Conservation (phyloP, 1,140 invertebrate species). For the Lordiphosa mommai region DNA sequence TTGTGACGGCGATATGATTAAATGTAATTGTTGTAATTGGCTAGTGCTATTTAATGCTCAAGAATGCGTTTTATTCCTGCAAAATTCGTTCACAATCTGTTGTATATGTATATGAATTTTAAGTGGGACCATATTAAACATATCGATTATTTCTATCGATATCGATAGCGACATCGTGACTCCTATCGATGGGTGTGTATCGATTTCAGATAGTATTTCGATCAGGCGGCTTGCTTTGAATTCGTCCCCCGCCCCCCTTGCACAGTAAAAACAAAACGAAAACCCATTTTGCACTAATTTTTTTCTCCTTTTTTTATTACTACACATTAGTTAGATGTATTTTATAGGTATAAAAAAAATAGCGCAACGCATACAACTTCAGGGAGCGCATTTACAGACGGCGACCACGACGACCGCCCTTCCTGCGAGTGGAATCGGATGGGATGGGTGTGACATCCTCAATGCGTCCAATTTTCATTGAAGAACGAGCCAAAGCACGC, state of each 20-base stretch:
- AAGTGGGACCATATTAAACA: no score
- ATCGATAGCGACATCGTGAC: not conserved
- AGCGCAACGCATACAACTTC: conserved; percentile 25
- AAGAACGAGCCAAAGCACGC: conserved; percentile 97
- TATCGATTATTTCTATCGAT: not conserved
- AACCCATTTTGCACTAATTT: conserved; percentile 1
- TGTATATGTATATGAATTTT: conserved; percentile 32
- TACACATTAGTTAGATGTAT: conserved; percentile 46
- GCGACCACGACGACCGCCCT: conserved; percentile 99
- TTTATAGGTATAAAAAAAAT: conserved; percentile 38
- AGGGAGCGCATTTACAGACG: conserved; percentile 89
- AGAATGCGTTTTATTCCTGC: conserved; percentile 26
- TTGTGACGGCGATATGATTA: not conserved
- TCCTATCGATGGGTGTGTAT: not conserved
- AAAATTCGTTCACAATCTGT: conserved; percentile 40
- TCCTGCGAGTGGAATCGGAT: conserved; percentile 98
- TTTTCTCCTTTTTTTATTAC: conserved; percentile 43
- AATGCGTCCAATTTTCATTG: conserved; percentile 99
- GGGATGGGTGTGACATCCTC: conserved; percentile 99
- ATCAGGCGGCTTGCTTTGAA: no score
- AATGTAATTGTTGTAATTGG: not conserved
- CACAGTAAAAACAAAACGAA: not conserved
- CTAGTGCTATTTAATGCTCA: conserved; percentile 8
- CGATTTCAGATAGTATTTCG: no score
- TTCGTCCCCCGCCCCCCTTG: no score